Evolutionary conservation across 2,888 invertebrate genomes (phyloP).

Genomic region (Beris chalybata): DNA sequence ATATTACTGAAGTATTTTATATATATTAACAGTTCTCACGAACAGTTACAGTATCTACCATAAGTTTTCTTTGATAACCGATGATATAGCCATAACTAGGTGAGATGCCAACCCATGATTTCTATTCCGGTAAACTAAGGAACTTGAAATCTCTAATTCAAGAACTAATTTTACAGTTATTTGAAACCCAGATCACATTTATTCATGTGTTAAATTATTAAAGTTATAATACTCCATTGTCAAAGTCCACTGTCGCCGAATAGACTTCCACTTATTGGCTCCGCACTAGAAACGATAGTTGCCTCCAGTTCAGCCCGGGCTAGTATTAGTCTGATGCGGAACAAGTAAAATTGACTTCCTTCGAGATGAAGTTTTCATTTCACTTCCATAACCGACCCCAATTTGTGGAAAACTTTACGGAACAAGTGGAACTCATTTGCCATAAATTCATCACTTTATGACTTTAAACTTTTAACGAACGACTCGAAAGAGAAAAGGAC

Average conservation of each 20-base stretch:
- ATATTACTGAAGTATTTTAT: too few species aligned
- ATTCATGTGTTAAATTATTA: slow-evolving; percentile 10
- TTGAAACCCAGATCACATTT: neutral
- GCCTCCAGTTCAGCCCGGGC: neutral
- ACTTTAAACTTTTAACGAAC: slow-evolving; percentile 24
- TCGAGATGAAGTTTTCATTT: slow-evolving; percentile 1
- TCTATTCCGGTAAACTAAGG: too few species aligned
- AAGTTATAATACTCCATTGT: neutral
- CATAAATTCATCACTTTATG: slow-evolving; percentile 28
- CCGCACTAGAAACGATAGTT: slow-evolving; percentile 1
- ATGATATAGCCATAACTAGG: too few species aligned
- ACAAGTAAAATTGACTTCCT: neutral
- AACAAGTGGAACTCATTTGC: slow-evolving; percentile 25
- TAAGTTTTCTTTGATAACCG: too few species aligned
- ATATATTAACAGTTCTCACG: too few species aligned
- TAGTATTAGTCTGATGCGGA: neutral
- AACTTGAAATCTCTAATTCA: too few species aligned
- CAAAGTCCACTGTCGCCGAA: slow-evolving; percentile 4
- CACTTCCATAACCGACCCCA: slow-evolving; percentile 3
- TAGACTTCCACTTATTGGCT: slow-evolving; percentile 4
- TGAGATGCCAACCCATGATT: too few species aligned
- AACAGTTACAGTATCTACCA: too few species aligned
- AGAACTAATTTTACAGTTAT: too few species aligned
- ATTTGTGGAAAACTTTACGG: slow-evolving; percentile 12
- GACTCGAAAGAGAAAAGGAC: neutral